Conservation (phyloP, 2,797 vertebrate species). For the Molothrus aeneus region DNA sequence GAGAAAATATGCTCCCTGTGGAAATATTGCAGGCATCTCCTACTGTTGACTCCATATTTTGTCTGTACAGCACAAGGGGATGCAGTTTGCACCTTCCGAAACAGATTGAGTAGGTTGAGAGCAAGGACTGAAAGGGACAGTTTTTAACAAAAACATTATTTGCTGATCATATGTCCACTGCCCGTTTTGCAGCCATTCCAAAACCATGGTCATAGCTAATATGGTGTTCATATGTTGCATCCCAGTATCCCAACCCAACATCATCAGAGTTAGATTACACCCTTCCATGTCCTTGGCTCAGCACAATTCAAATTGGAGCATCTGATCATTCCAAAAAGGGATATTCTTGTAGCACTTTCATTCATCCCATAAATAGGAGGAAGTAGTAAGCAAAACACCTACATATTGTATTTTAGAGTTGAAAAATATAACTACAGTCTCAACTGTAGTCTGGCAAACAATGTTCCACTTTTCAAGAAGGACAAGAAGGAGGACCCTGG, state of each 20-base stretch:
- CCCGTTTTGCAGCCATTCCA: neutral
- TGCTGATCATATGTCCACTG: neutral
- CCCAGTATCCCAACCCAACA: neutral
- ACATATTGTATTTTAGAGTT: neutral
- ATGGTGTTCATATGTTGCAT: neutral
- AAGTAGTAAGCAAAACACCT: neutral
- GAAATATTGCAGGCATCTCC: neutral
- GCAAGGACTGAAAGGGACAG: neutral
- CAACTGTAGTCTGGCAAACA: neutral
- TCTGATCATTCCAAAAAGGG: neutral
- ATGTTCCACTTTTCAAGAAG: neutral
- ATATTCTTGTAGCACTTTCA: neutral
- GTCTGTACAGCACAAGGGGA: neutral
- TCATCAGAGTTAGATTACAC: neutral
- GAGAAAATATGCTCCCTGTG: neutral
- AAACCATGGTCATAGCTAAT: neutral
- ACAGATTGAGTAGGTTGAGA: neutral
- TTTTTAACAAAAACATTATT: neutral
- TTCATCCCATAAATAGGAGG: neutral
- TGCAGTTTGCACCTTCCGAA: neutral
- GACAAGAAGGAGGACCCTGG: neutral
- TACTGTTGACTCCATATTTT: neutral
- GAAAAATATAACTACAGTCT: neutral
- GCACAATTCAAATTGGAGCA: neutral
- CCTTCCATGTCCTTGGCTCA: neutral